A percentile compares a stretch with the other conserved stretches of the same genome.
Conservation (phyloP, 1,140 invertebrate genomes). For the Hyles vespertilio region DNA sequence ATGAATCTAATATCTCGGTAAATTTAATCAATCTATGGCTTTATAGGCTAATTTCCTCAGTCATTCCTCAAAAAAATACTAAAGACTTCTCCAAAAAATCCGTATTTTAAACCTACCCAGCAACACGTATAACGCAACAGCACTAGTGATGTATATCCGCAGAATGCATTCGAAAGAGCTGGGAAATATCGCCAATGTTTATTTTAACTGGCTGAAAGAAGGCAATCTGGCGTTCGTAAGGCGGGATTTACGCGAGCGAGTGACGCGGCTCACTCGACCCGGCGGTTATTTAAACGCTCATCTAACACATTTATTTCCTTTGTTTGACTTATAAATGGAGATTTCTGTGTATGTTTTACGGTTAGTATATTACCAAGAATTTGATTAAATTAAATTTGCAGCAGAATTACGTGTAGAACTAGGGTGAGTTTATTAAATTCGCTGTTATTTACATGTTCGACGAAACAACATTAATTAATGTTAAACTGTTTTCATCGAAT, state of each 20-base stretch:
- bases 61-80: too few species aligned
- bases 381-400: too few species aligned
- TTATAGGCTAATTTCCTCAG: too few species aligned
- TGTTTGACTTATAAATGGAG: background rate
- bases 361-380: too few species aligned
- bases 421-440: too few species aligned
- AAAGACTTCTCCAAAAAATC: background rate
- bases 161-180: slow-evolving; percentile 54
- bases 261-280: background rate
- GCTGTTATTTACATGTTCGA: too few species aligned
- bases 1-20: too few species aligned
- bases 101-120: background rate
- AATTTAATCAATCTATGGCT: too few species aligned
- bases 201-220: slow-evolving; percentile 70
- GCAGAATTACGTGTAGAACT: too few species aligned
- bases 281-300: slow-evolving; percentile 1
- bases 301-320: background rate
- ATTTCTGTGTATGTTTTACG: too few species aligned
- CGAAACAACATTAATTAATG: too few species aligned
- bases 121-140: background rate
- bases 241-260: slow-evolving; percentile 21
- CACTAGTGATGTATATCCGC: slow-evolving; percentile 30
- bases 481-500: too few species aligned
- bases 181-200: slow-evolving; percentile 67
- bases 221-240: slow-evolving; percentile 63